phyloP scores from a whole-genome alignment of 30 jellyfish, hydroid and myxozoan genomes.

The Rhopilema esculentum region DNA sequence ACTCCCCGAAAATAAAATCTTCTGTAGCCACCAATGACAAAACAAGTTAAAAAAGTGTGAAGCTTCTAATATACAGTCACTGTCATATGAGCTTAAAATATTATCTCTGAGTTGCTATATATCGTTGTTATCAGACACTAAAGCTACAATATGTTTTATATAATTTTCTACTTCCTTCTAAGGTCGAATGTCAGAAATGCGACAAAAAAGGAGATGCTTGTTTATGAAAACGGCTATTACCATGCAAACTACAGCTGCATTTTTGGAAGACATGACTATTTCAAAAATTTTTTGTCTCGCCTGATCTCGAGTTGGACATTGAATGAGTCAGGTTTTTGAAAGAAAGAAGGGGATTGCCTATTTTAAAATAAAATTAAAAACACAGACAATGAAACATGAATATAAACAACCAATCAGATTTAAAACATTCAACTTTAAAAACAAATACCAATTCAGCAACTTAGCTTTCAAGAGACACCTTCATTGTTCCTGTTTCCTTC shows the following conservation, averaged over 20 bases:
- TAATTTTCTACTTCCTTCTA: background rate
- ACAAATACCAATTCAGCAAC: background rate
- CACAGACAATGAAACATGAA: background rate
- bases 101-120: background rate
- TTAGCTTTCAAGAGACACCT: background rate
- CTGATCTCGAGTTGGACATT: slow-evolving; percentile 1
- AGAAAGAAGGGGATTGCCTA: slow-evolving; percentile 5
- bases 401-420: background rate
- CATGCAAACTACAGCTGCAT: slow-evolving; percentile 6
- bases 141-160: background rate
- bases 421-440: background rate
- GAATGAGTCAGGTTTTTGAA: background rate
- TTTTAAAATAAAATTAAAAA: too few species aligned
- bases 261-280: background rate
- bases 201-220: background rate
- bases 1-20: background rate
- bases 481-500: background rate
- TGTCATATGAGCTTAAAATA: background rate
- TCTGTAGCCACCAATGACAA: background rate
- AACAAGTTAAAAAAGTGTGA: background rate
- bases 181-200: background rate
- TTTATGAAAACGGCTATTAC: background rate
- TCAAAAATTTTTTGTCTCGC: background rate
- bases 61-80: background rate
- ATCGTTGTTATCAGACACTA: background rate